Evolutionary conservation across 2,888 invertebrate species (phyloP), one percentile per base, ranked within the genome.

Genomic region (Cerceris ruficornis): DNA sequence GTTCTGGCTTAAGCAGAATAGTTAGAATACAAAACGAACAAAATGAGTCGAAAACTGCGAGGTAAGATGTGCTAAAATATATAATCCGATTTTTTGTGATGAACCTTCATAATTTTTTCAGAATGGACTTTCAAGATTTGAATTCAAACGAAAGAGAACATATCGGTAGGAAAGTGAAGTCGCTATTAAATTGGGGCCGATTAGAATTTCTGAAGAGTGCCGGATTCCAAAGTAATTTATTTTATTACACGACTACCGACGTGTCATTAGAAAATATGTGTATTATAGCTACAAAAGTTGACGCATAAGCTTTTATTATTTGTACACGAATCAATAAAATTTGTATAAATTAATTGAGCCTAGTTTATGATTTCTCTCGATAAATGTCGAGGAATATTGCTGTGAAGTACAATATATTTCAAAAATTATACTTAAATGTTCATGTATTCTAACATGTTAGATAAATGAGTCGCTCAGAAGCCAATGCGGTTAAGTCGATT

Each of bases 241-340:
- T 95, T 85, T 93, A 94, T 89, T 97, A 96, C 89, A 96, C 96
- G 66, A 93, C 94, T 7, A 88, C 92, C 5, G 92, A 93, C 17
- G 93, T 96, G 9, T 96, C 97, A 0, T 93, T 95, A 43, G 98
- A 98, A 92, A 98, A 98, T 93, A 94, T 96, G 66, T 96, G 96
- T 89, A 94, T 98, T 67, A 92, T 97, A 46, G 97, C 95, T 15
- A 90, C 84, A n/a, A 69, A 61, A 60, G 9, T 49, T 68, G 0
- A 8, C 54, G 55, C 15, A 15, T 55, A 66, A 8, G 9, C 14
- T 49, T 8, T n/a, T 6, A 15, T 14, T 43, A 55, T 46, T 46
- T 8, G 11, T 46, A 11, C 11, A 11, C 6, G 46, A 46, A 4
- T 11, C 1, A 28, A 28, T 28, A 28, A 28, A 28, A 28, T 28